Conservation (phyloP, 2,888 invertebrate genomes). For the Campaea margaritaria region DNA sequence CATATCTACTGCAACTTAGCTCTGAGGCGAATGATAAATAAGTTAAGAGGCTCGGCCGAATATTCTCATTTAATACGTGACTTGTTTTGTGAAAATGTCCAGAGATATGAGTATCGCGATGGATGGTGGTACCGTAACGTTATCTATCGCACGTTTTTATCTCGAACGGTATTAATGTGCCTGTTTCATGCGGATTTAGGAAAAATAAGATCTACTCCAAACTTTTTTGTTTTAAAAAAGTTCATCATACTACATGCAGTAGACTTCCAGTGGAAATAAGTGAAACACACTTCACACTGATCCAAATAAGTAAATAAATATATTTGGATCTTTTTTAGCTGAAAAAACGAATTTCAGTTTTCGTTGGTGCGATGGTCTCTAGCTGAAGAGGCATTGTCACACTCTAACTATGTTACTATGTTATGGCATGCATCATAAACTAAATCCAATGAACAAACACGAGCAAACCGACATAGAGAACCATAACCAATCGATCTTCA, state of each 20-base stretch:
- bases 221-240: background rate
- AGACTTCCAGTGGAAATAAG: no score
- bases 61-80: conserved; percentile 86
- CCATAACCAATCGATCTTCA: no score
- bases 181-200: conserved; percentile 45
- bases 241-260: no score
- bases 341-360: no score
- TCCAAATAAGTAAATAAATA: no score
- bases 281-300: no score
- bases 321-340: no score
- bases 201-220: conserved; percentile 2
- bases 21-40: conserved; percentile 84
- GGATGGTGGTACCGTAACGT: conserved; percentile 67
- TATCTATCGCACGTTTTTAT: conserved; percentile 77
- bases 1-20: conserved; percentile 46
- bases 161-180: conserved; percentile 52
- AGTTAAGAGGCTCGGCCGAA: conserved; percentile 82
- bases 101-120: conserved; percentile 78
- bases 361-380: no score
- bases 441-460: background rate
- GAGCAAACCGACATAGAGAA: no score
- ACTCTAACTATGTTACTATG: no score
- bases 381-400: no score
- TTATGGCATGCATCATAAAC: no score
- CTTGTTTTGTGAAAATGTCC: conserved; percentile 80